Evolutionary conservation across 2,113 vertebrate species (phyloP), one percentile per base, ranked within the genome.

Genomic region (Melanerpes formicivorus): DNA sequence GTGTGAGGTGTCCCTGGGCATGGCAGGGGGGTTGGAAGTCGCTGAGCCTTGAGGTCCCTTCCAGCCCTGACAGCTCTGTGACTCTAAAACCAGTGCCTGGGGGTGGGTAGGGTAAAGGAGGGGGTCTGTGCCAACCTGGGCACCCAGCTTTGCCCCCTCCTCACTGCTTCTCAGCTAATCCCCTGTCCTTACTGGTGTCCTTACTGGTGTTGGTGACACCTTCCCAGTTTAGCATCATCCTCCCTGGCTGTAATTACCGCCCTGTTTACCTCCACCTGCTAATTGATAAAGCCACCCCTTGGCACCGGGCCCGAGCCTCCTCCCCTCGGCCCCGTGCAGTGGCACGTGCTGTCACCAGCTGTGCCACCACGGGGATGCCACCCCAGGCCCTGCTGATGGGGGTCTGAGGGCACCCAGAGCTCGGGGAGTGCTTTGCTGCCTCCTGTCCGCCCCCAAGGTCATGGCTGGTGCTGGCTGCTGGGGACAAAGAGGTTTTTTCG

Each of bases 151-250:
- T 48, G 26, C 60, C 58, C 27, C 25, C 64, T 27, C 58, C 73
- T 26, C 1, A 11, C 62, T 81, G 83, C 86, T 91, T 88, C 69
- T 62, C 12, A 59, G 71, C 50, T 93, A 91, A 97, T 96, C 94
- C 84, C 79, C 84, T 94, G 42, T 14, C 42, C 42, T 44, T 44
- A 44, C 42, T 15, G 42, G 42, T 95, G 94, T 97, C 96, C 93
- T 95, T 65, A 66, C 5, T 2, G 58, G 91, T 95, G 95, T 90
- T 30, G 77, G 87, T 82, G 48, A 92, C 92, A 91, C 93, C 94
- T 94, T 95, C 96, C 95, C 93, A 88, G 92, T 95, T 96, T 96
- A 96, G 95, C 88, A 96, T 94, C 94, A 91, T 96, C 95, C 90
- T 94, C 83, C 90, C 94, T 11, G 84, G 22, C 80, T 75, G 89